A percentile compares a stretch with the other conserved stretches of the same genome.
Conservation (phyloP, 2,888 invertebrate genomes). For the Creontiades dilutus region DNA sequence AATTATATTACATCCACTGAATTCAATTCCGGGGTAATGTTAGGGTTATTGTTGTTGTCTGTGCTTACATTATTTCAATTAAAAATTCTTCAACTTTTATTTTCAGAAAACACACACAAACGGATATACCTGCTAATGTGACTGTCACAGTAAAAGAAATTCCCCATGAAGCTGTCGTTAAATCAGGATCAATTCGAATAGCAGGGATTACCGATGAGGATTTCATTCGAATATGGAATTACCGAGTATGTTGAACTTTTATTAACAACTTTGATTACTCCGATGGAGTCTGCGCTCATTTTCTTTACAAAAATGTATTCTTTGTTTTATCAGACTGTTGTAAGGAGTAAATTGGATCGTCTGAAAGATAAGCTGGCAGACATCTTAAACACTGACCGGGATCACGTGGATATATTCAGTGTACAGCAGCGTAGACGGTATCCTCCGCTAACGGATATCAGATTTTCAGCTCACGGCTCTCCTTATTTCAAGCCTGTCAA, state of each 20-base stretch:
- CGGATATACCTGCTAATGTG: constrained; percentile 97
- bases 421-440: constrained; percentile 92
- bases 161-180: constrained; percentile 95
- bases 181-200: constrained; percentile 96
- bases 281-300: not conserved
- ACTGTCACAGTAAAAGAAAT: constrained; percentile 96
- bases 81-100: not conserved
- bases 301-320: not conserved
- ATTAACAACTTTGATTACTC: not conserved
- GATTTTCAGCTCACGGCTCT: constrained; percentile 96
- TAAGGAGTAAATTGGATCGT: constrained; percentile 92
- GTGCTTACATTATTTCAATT: not conserved
- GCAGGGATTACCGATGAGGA: constrained; percentile 97
- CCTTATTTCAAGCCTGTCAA: constrained; percentile 96
- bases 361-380: constrained; percentile 93
- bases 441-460: constrained; percentile 93
- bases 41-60: no score
- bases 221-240: constrained; percentile 96
- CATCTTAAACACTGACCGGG: constrained; percentile 89
- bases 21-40: no score
- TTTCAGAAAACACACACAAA: constrained; percentile 92
- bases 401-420: constrained; percentile 97
- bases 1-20: no score
- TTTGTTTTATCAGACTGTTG: constrained; percentile 83
- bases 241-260: constrained; percentile 82